Evolutionary conservation across 2,888 invertebrate genomes (phyloP).

Genomic region (Ypsolopha scabrella): DNA sequence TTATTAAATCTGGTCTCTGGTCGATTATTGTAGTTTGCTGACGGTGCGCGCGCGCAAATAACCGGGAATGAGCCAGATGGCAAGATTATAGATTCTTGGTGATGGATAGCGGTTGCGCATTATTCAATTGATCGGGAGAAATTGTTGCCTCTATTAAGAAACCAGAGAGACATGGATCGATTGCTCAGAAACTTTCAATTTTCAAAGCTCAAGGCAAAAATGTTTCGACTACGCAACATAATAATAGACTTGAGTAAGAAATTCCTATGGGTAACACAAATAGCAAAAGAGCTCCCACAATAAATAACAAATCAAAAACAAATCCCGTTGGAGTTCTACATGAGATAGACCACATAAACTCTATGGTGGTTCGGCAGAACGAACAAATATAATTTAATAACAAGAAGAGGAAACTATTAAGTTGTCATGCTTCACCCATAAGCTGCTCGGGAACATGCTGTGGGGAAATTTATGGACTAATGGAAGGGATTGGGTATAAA

Average conservation of each 20-base stretch:
- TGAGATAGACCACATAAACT: not conserved
- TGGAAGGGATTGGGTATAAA: slow-evolving; percentile 19
- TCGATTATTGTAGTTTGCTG: slow-evolving; percentile 37
- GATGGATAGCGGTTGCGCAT: slow-evolving; percentile 20
- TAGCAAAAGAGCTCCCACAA: not conserved
- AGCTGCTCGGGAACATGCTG: slow-evolving; percentile 33
- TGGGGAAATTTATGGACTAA: slow-evolving; percentile 46
- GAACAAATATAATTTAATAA: slow-evolving; percentile 12
- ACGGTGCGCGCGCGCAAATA: slow-evolving; percentile 20
- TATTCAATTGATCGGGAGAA: slow-evolving; percentile 24
- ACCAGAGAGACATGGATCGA: slow-evolving; percentile 6
- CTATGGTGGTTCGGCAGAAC: slow-evolving; percentile 4
- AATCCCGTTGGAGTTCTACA: no score
- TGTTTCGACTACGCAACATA: not conserved
- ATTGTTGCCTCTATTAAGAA: slow-evolving; percentile 12
- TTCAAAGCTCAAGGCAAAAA: not conserved
- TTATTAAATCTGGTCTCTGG: slow-evolving; percentile 51
- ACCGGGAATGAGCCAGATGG: slow-evolving; percentile 2
- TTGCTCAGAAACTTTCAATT: not conserved
- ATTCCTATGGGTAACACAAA: not conserved
- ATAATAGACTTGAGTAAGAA: not conserved
- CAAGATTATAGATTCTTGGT: slow-evolving; percentile 3
- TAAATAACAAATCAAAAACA: not conserved
- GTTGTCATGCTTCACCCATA: slow-evolving; percentile 49
- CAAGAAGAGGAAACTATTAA: slow-evolving; percentile 59